Evolutionary conservation across 2,797 vertebrate species (phyloP).

Genomic region (Argya squamiceps): DNA sequence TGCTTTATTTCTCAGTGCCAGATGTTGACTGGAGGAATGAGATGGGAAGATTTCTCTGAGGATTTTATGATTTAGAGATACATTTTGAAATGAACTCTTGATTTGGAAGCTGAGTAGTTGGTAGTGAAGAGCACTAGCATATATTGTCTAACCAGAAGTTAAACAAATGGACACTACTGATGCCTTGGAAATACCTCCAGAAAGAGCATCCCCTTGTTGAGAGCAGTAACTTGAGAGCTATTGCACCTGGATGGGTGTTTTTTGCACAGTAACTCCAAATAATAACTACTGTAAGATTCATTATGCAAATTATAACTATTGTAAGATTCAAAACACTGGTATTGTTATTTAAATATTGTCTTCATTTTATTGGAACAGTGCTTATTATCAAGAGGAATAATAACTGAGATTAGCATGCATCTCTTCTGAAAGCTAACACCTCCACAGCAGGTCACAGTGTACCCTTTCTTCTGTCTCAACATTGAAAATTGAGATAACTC

Average conservation of each 20-base stretch:
- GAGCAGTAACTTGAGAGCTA: not conserved
- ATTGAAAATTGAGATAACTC: not conserved
- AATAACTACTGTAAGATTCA: not conserved
- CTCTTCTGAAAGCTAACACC: not conserved
- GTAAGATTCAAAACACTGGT: not conserved
- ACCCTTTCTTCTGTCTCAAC: not conserved
- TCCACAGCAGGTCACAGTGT: not conserved
- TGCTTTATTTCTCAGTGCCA: not conserved
- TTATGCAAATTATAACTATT: not conserved
- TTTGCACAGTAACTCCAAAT: not conserved
- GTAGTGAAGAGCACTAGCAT: not conserved
- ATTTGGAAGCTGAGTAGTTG: not conserved
- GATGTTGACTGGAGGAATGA: not conserved
- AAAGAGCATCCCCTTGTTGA: not conserved
- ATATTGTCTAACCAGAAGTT: not conserved
- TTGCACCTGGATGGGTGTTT: not conserved
- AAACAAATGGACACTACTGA: not conserved
- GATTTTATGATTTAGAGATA: not conserved
- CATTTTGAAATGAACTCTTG: not conserved
- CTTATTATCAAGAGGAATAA: not conserved
- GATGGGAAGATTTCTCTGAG: not conserved
- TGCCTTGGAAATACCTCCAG: not conserved
- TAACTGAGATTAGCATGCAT: not conserved
- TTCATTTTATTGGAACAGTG: not conserved
- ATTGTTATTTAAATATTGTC: not conserved